Base-by-base conservation (phyloP, 2,113 vertebrate species). In the Actinemys pallida region DNA sequence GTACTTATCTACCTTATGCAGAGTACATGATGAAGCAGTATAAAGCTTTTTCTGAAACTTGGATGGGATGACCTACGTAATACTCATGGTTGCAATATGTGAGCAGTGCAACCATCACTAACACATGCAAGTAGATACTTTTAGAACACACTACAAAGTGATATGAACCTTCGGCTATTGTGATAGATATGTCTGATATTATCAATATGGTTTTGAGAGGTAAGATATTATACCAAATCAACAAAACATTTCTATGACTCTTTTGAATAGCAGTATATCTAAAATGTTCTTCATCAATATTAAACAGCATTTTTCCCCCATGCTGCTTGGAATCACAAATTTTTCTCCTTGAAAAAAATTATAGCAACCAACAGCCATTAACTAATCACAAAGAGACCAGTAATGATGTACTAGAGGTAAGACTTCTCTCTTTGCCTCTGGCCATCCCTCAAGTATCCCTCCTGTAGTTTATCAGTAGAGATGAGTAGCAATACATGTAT, bases 351-450 rank as follows among this genome's bases (percentile, higher is more conserved):
- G 24, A 47, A 76, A 76, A 25, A 76, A 47, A 47, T 95, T 82
- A 75, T 6, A 89, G 53, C 35, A 87, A 52, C 7, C 86, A 31
- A 29, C 54, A 90, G 5, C 49, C 31, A 29, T 89, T 95, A 78
- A 27, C 75, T 78, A 82, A 91, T 91, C 85, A 92, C 83, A 95
- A 94, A 78, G 27, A 20, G 1, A 6, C 52, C 85, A 72, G 49
- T 86, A 91, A 90, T 49, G 78, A 80, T 5, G 3, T 84, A 78
- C 20, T n/a, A 88, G 29, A 59, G 80, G 27, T 27, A 93, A 84
- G 56, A 45, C 10, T 81, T 87, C 35, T 95, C 88, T 85, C 31
- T 91, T 92, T 95, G 52, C 78, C 45, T 90, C 14, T 25, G 91
- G 89, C 52, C 81, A n/a, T 84, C 80, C 52, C 78, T 93, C 78